Conservation (phyloP, 1,140 invertebrate genomes). For the Brachionus angularis region DNA sequence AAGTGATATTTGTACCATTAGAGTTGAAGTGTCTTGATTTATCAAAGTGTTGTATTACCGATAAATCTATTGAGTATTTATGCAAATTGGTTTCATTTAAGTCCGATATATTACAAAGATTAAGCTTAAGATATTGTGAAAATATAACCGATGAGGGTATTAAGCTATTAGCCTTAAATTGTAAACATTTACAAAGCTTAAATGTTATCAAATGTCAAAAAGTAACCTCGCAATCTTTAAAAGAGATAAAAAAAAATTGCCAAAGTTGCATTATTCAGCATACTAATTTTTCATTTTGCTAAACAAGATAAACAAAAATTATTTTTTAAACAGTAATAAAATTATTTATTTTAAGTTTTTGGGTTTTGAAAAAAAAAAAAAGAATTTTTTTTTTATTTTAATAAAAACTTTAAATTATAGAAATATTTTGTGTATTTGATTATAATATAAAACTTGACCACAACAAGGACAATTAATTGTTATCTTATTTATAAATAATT, state of each 20-base stretch:
- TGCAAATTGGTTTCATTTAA: slow-evolving; percentile 1
- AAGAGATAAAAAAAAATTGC: slow-evolving; percentile 36
- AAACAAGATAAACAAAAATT: too few species aligned
- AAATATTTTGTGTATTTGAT: too few species aligned
- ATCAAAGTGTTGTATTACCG: slow-evolving; percentile 19
- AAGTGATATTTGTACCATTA: background rate
- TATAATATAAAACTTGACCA: too few species aligned
- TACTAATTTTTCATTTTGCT: slow-evolving; percentile 35
- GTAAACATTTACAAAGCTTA: slow-evolving; percentile 18
- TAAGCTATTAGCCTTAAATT: background rate
- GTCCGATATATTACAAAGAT: background rate
- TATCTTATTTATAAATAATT: too few species aligned
- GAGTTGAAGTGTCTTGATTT: slow-evolving; percentile 15
- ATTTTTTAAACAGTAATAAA: too few species aligned
- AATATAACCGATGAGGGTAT: slow-evolving; percentile 11
- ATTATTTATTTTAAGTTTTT: too few species aligned
- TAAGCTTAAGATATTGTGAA: slow-evolving; percentile 12
- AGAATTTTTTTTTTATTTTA: too few species aligned
- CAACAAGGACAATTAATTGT: too few species aligned
- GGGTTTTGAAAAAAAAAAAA: too few species aligned
- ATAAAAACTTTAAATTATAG: too few species aligned
- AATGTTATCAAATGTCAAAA: slow-evolving; percentile 18
- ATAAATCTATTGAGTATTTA: slow-evolving; percentile 28
- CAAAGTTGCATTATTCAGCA: slow-evolving; percentile 33
- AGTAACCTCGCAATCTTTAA: background rate